Evolutionary conservation across 2,888 invertebrate species (phyloP).

Genomic region (Malachius bipustulatus): DNA sequence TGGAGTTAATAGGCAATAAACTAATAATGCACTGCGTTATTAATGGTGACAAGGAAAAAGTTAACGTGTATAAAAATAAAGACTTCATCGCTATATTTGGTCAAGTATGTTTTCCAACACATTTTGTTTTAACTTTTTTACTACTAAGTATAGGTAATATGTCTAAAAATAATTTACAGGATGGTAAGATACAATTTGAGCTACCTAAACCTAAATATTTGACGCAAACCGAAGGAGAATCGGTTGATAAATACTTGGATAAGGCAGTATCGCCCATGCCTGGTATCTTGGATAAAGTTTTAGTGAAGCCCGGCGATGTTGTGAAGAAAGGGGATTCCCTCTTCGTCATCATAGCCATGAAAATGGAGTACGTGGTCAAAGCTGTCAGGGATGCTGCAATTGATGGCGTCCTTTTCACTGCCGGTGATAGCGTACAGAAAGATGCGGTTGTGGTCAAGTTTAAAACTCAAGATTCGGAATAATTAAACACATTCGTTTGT

Average conservation of each 20-base stretch:
- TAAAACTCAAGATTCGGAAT: slow-evolving; percentile 26
- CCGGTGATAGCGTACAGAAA: slow-evolving; percentile 77
- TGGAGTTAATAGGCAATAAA: slow-evolving; percentile 33
- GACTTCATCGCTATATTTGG: slow-evolving; percentile 53
- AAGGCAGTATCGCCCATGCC: slow-evolving; percentile 85
- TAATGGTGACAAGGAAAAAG: slow-evolving; percentile 42
- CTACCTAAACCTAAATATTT: slow-evolving; percentile 50
- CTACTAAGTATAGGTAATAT: slow-evolving; percentile 3
- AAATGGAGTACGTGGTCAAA: slow-evolving; percentile 96
- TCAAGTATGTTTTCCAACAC: slow-evolving; percentile 39
- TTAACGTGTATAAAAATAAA: slow-evolving; percentile 45
- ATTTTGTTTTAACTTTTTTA: slow-evolving; percentile 4
- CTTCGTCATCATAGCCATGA: slow-evolving; percentile 96
- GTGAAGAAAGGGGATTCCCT: slow-evolving; percentile 83
- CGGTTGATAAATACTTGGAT: slow-evolving; percentile 34
- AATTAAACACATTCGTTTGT: neutral
- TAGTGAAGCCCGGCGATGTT: slow-evolving; percentile 67
- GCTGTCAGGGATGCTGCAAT: slow-evolving; percentile 70
- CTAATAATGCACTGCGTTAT: slow-evolving; percentile 41
- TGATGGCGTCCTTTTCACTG: slow-evolving; percentile 54
- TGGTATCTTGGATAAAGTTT: slow-evolving; percentile 83
- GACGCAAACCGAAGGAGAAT: slow-evolving; percentile 32
- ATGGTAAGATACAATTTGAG: slow-evolving; percentile 54
- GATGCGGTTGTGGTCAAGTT: slow-evolving; percentile 50
- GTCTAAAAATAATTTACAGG: slow-evolving; percentile 43